Evolutionary conservation across 2,113 vertebrate genomes (phyloP).

Genomic region (Panthera tigris): DNA sequence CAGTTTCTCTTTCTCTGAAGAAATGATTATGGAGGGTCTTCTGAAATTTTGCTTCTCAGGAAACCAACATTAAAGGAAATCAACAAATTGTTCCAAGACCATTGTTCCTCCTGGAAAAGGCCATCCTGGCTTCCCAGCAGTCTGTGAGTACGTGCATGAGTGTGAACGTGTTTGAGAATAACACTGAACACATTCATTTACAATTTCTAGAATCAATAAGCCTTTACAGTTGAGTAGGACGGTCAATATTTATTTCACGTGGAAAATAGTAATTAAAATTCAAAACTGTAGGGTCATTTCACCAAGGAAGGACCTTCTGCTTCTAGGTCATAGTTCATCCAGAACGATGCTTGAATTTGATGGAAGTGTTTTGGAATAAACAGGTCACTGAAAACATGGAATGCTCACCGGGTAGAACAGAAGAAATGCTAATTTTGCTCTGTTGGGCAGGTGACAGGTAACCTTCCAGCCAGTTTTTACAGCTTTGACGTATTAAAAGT

Average conservation of each 20-base stretch:
- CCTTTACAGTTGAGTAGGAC: background rate
- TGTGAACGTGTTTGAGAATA: background rate
- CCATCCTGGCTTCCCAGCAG: background rate
- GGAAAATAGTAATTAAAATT: background rate
- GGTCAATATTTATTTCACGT: background rate
- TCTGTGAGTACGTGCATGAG: background rate
- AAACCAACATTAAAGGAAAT: background rate
- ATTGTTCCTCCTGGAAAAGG: background rate
- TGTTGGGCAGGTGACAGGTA: background rate
- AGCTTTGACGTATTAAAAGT: background rate
- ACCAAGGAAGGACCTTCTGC: background rate
- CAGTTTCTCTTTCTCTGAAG: background rate
- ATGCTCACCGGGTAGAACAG: background rate
- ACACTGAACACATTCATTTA: background rate
- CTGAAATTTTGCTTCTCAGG: background rate
- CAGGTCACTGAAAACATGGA: background rate
- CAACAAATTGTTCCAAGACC: background rate
- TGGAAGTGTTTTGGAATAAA: background rate
- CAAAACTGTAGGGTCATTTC: background rate
- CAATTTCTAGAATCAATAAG: background rate
- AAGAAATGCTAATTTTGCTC: background rate
- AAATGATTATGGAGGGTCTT: background rate
- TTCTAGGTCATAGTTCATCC: background rate
- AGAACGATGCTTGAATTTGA: background rate
- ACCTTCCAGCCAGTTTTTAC: background rate